These are phyloP conservation scores for Endotricha flammealis DNA, from an alignment of 2,888 invertebrate genomes.

Conservation along the genomic window DNA sequence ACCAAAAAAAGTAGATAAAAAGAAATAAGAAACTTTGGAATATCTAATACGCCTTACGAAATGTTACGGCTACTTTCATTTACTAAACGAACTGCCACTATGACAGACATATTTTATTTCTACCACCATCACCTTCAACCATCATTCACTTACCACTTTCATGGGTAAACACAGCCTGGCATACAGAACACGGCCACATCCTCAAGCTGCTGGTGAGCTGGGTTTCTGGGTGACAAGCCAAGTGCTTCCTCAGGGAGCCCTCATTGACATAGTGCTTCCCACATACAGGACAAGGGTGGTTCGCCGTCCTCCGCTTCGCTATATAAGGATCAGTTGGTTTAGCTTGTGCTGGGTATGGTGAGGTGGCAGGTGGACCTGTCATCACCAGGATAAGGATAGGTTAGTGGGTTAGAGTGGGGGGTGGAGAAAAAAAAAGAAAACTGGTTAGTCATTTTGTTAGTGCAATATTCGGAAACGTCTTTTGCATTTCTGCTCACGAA, in stretches of 20 bases:
- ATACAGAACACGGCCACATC: constrained; percentile 98
- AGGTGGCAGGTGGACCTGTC: constrained; percentile 80
- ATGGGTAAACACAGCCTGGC: constrained; percentile 96
- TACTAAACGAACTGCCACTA: too few relatives aligned
- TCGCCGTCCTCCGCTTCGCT: constrained; percentile 95
- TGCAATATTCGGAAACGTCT: constrained; percentile 30
- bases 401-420: constrained; percentile 64
- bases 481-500: constrained; percentile 18
- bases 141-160: constrained; percentile 88
- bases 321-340: constrained; percentile 86
- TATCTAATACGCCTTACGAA: too few relatives aligned
- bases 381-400: constrained; percentile 74
- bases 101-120: neutral
- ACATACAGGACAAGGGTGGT: constrained; percentile 96
- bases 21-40: too few relatives aligned
- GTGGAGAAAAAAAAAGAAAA: constrained; percentile 45
- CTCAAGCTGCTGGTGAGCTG: constrained; percentile 91
- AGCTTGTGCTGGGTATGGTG: constrained; percentile 77
- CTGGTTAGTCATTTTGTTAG: constrained; percentile 63
- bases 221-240: constrained; percentile 95
- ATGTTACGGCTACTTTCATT: too few relatives aligned
- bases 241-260: constrained; percentile 93
- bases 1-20: too few relatives aligned
- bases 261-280: constrained; percentile 98
- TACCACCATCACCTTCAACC: neutral